Percentiles rank a stretch among this genome's conserved stretches.
These are phyloP conservation scores for Cydia fagiglandana DNA, from an alignment of 1,140 invertebrate genomes.

Conservation along the genomic window DNA sequence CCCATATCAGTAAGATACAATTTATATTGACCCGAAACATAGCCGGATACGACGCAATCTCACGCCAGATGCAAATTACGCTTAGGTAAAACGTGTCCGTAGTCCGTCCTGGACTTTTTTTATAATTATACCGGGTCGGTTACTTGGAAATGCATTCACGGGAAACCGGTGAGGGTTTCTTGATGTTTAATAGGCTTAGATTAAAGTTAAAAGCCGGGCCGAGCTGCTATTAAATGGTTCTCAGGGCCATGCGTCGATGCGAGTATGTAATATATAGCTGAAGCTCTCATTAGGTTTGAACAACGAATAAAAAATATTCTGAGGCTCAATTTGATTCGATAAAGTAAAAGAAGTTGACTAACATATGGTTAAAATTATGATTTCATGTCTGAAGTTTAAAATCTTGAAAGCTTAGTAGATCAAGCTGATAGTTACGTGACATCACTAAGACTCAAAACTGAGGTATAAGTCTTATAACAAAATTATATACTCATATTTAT, in stretches of 20 bases:
- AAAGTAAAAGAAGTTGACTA: background rate
- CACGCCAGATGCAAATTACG: constrained; percentile 69
- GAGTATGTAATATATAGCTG: constrained; percentile 35
- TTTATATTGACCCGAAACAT: constrained; percentile 30
- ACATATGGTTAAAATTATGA: too few relatives aligned
- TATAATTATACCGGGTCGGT: constrained; percentile 75
- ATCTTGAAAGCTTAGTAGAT: background rate
- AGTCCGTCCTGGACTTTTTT: constrained; percentile 73
- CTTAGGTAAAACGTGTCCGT: constrained; percentile 77
- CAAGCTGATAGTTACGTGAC: too few relatives aligned
- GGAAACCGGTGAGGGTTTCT: constrained; percentile 69
- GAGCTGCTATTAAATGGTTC: constrained; percentile 58
- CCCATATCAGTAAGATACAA: constrained; percentile 1
- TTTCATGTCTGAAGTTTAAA: too few relatives aligned
- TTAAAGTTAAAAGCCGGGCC: constrained; percentile 74
- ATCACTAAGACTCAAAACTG: too few relatives aligned
- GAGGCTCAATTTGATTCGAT: background rate
- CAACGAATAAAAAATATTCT: constrained; percentile 36
- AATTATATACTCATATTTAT: too few relatives aligned
- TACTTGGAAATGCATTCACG: constrained; percentile 78
- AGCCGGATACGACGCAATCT: constrained; percentile 35
- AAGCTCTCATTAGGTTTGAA: constrained; percentile 45
- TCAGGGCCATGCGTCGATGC: constrained; percentile 44
- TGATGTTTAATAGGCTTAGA: constrained; percentile 76
- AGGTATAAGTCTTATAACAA: too few relatives aligned